Conservation (phyloP, 2,888 invertebrate species). For the Calliopum simillimum region DNA sequence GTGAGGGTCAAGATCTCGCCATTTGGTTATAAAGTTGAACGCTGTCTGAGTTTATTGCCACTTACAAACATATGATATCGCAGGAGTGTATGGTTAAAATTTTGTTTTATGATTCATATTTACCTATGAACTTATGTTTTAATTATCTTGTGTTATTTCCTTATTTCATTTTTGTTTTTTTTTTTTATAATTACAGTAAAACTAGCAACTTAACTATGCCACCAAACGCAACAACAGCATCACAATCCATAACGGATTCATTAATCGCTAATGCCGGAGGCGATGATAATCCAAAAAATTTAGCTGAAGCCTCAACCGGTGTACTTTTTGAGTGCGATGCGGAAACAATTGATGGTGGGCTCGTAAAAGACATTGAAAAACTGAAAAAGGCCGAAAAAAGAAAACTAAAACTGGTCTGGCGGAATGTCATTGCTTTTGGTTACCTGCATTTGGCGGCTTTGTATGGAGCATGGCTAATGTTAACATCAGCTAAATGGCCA, state of each 20-base stretch:
- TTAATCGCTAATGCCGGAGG: conserved; percentile 53
- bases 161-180: conserved; percentile 37
- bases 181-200: conserved; percentile 47
- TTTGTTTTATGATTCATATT: too few relatives aligned
- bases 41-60: too few relatives aligned
- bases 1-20: too few relatives aligned
- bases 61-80: too few relatives aligned
- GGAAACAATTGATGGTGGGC: conserved; percentile 73
- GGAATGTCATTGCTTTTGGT: conserved; percentile 82
- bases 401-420: conserved; percentile 79
- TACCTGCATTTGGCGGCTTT: conserved; percentile 81
- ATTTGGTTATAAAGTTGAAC: too few relatives aligned
- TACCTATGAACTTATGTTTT: neutral
- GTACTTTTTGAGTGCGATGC: conserved; percentile 77
- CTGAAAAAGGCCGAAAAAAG: conserved; percentile 71
- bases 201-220: conserved; percentile 67
- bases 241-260: conserved; percentile 61
- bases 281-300: conserved; percentile 53
- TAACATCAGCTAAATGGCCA: conserved; percentile 79
- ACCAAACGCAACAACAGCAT: conserved; percentile 70
- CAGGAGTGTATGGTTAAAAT: too few relatives aligned
- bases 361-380: conserved; percentile 71
- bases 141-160: conserved; percentile 17
- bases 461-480: conserved; percentile 79
- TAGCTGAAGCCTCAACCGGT: conserved; percentile 67